Conservation (phyloP, 2,888 invertebrate genomes). For the Philereme vetulata region DNA sequence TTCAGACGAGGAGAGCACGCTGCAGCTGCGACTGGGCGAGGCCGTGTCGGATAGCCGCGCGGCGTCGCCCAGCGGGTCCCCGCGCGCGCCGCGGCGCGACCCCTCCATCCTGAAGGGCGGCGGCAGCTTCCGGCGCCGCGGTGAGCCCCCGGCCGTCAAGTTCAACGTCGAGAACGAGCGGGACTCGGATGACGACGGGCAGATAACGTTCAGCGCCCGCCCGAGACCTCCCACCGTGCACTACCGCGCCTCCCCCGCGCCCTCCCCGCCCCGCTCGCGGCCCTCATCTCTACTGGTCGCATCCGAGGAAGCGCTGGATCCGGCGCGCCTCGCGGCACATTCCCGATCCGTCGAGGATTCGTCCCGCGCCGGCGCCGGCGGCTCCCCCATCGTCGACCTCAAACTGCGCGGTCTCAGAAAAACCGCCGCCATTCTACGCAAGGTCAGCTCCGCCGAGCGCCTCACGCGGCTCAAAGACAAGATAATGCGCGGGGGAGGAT, state of each 20-base stretch:
- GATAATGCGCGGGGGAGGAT: conserved; percentile 62
- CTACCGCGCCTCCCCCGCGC: conserved; percentile 39
- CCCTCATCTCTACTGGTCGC: conserved; percentile 64
- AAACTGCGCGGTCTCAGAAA: conserved; percentile 63
- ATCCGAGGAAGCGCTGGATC: conserved; percentile 49
- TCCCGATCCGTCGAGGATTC: conserved; percentile 74
- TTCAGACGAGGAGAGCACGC: conserved; percentile 73
- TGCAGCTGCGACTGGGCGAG: conserved; percentile 47
- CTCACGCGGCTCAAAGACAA: conserved; percentile 69
- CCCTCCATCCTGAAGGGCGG: conserved; percentile 62
- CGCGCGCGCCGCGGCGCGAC: conserved; percentile 59
- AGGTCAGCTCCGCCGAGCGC: conserved; percentile 71
- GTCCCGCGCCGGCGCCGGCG: conserved; percentile 51
- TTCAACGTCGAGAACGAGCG: conserved; percentile 78
- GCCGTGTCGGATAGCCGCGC: conserved; percentile 43
- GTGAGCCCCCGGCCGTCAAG: conserved; percentile 71
- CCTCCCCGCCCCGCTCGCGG: conserved; percentile 49
- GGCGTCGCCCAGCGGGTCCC: conserved; percentile 53
- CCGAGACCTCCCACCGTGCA: conserved; percentile 41
- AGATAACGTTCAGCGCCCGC: conserved; percentile 74
- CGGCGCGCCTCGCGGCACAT: conserved; percentile 52
- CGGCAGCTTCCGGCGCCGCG: conserved; percentile 60
- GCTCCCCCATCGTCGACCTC: conserved; percentile 59
- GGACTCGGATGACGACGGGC: conserved; percentile 69
- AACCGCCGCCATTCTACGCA: conserved; percentile 67